A percentile compares a stretch with the other conserved stretches of the same genome.
Evolutionary conservation across 2,888 invertebrate genomes (phyloP).

Genomic region (Parnassius smintheus): DNA sequence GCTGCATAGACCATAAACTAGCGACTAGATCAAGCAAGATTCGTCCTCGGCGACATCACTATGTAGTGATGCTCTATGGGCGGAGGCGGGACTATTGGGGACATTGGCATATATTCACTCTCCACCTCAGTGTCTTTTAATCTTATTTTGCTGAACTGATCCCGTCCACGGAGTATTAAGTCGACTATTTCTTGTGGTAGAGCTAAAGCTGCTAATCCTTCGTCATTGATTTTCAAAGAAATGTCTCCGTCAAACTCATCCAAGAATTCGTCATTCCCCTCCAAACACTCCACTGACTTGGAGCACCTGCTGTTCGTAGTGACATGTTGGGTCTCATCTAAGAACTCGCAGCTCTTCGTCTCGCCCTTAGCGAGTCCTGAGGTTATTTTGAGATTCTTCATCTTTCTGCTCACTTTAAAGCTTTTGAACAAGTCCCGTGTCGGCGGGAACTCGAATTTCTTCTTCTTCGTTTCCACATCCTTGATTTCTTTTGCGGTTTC

Average conservation of each 20-base stretch:
- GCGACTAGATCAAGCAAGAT: conserved; percentile 53
- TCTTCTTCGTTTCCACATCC: conserved; percentile 70
- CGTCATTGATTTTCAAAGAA: conserved; percentile 58
- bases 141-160: conserved; percentile 48
- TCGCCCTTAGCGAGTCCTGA: conserved; percentile 55
- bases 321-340: conserved; percentile 61
- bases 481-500: conserved; percentile 58
- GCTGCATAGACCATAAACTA: conserved; percentile 20
- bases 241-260: conserved; percentile 50
- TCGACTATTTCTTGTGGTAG: conserved; percentile 68
- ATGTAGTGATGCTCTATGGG: conserved; percentile 67
- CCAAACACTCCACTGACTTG: conserved; percentile 69
- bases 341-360: conserved; percentile 72
- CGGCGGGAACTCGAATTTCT: conserved; percentile 75
- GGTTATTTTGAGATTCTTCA: conserved; percentile 63
- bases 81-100: conserved; percentile 59
- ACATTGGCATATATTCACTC: conserved; percentile 70
- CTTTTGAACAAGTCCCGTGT: conserved; percentile 72
- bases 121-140: conserved; percentile 49
- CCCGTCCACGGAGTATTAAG: conserved; percentile 55
- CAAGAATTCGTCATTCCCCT: conserved; percentile 46
- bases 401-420: conserved; percentile 68
- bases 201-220: conserved; percentile 50
- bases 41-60: conserved; percentile 67
- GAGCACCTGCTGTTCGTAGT: conserved; percentile 60